These are phyloP conservation scores for Sarcophilus harrisii DNA, from an alignment of 2,797 vertebrate species.

Conservation along the genomic window DNA sequence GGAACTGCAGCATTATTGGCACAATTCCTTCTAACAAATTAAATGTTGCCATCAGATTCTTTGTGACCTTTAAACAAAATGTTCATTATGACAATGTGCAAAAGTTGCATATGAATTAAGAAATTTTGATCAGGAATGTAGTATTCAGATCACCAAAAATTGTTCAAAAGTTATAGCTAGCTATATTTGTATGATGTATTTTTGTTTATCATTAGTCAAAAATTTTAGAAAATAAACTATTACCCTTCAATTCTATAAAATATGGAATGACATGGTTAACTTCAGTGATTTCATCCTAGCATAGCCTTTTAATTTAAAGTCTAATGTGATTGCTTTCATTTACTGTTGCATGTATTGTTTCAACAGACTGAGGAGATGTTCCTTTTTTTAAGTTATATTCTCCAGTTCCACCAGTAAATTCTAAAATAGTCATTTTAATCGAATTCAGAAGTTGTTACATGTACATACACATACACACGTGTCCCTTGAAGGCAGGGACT, in stretches of 20 bases:
- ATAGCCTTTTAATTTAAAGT: not conserved
- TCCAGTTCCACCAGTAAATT: not conserved
- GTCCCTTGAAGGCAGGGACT: not conserved
- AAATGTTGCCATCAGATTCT: conserved; percentile 44
- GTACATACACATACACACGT: too few species aligned
- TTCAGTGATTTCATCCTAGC: not conserved
- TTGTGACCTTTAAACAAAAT: conserved; percentile 55
- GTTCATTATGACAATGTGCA: conserved; percentile 37
- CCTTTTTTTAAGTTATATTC: not conserved
- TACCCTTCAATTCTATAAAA: conserved; percentile 48
- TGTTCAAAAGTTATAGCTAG: conserved; percentile 11
- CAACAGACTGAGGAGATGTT: not conserved
- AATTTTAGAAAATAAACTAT: conserved; percentile 23
- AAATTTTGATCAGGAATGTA: conserved; percentile 31
- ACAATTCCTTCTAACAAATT: conserved; percentile 42
- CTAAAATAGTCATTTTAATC: not conserved
- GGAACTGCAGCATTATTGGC: conserved; percentile 46
- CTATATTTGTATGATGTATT: not conserved
- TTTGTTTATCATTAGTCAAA: conserved; percentile 21
- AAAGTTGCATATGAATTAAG: conserved; percentile 55
- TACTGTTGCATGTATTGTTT: not conserved
- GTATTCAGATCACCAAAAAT: conserved; percentile 37
- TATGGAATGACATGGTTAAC: not conserved
- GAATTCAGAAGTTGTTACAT: not conserved
- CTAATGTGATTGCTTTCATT: not conserved